Evolutionary conservation across 2,888 invertebrate species (phyloP), one percentile per base, ranked within the genome.

Genomic region (Apeira syringaria): DNA sequence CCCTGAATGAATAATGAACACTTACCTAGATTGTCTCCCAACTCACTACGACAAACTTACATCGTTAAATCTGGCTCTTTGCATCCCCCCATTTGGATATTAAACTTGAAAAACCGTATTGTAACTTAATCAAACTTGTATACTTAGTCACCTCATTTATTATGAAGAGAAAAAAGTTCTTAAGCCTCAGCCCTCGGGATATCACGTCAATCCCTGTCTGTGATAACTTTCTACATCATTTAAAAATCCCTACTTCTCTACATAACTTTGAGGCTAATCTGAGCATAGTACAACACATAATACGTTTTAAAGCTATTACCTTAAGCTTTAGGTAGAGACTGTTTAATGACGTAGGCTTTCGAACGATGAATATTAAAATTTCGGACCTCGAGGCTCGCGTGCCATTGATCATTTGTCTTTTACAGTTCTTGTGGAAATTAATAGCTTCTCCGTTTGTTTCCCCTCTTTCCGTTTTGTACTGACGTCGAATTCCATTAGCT

Each of bases 321-420:
- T 60, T 60, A 15, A 60, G 64, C 63, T 63, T 62, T 54, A 59
- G 59, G 56, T 56, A 57, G 56, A 67, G 60, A 59, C 62, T 59
- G 61, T 68, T 62, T 72, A 69, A 73, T 47, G 54, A 53, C 58
- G 61, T 63, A 62, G 12, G 8, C 7, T 32, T 70, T 60, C 61
- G 58, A 62, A 63, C 70, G 71, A 69, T 72, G 56, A 53, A 69
- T 71, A 73, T 74, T 69, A 70, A 71, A 68, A 71, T 68, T 65
- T 66, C n/a, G 62, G 59, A 64, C 59, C 53, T 53, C 40, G 47
- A 50, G 53, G 57, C 48, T 62, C 48, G 67, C 66, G 61, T 67
- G 64, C 61, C 68, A 68, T 71, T 63, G 70, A 77, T 74, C 72
- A 75, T 79, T 83, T 74, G 69, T 71, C 71, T 80, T 76, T 77